Base-by-base conservation (phyloP, 2,888 invertebrate genomes). In the Nipponacmea schrenckii region DNA sequence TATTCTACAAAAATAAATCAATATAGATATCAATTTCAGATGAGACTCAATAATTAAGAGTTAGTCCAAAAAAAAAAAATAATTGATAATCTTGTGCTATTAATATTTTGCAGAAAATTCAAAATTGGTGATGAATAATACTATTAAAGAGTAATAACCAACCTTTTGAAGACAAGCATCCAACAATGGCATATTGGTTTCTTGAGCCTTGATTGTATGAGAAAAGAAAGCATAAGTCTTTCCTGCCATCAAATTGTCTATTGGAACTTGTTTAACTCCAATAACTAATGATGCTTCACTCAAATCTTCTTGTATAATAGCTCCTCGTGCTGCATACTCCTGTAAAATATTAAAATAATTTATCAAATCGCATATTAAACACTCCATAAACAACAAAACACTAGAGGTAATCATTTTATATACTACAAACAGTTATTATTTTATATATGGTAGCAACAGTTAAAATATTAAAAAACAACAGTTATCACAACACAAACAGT, bases 151-250 rank as follows among this genome's bases (percentile, higher is more conserved):
- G 31, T 7, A 31, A 39, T 5, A 39, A 24, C 74, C 48, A 72
- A 90, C 90, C 85, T 89, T 97, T 85, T 98, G 97, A 69, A 99
- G 89, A 77, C 98, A 94, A 5, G 97, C 96, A 89, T 99, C 99
- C 78, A 99, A 89, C 82, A 99, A 91, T 0, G 96, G 94, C 98
- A 99, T 98, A 88, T 99, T 99, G 62, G 94, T 94, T 86, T 97
- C 97, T 89, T 99, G 99, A 0, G 98, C 99, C 90, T 99, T 99
- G 83, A 99, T 99, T 0, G 98, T 99, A 89, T 99, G 99, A 0
- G 98, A 98, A 90, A 99, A 99, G 90, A 99, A 95, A 84, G 97
- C 97, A 87, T 98, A 99, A 0, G 99, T 98, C 90, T 97, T 98
- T 86, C 97, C 94, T 0, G 98, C 96, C 75, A 98, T 93, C 14